Evolutionary conservation across 2,888 invertebrate genomes (phyloP), one percentile per base, ranked within the genome.

Genomic region (Drosophila helvetica): DNA sequence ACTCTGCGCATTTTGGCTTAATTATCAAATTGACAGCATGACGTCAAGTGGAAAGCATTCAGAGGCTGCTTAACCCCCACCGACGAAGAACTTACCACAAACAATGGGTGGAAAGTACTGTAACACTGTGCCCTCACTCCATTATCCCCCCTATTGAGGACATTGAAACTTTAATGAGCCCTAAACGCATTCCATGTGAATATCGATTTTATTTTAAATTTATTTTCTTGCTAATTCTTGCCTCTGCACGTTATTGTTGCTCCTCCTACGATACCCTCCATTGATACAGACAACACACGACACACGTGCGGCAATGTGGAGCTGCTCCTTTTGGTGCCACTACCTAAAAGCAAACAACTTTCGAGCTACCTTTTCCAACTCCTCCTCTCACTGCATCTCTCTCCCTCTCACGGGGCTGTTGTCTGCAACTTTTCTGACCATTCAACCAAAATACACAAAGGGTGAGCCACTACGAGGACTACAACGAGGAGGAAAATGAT

Each of bases 401-500:
- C 30, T 30, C 22, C 30, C 57, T 42, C 22, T 15, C 6, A 66
- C 82, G 77, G 72, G 79, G 72, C 53, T 71, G 66, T 64, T 72
- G 74, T 65, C 78, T 66, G 70, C 61, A 86, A 86, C 87, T 84
- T 88, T 74, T 78, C 74, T 86, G 81, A 78, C 85, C 87, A 86
- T 86, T 86, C 75, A 73, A 78, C 66, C 68, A 77, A 86, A 88
- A 82, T n/a, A n/a, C n/a, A 86, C 80, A 76, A 79, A 67, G 62
- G 67, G 59, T 43, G 45, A 30, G 1, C 19, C 19, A 43, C 27
- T 54, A 42, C 30, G 17, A 30, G 53, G 33, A 27, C n/a, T 18
- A 27, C 1, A 15, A 12, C 10, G 33, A 27, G 27, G 56, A n/a
- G 46, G 66, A 38, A 50, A 48, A 63, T 48, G 62, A 48, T 65